Evolutionary conservation across 2,888 invertebrate genomes (phyloP).

Genomic region (Latrodectus elegans): DNA sequence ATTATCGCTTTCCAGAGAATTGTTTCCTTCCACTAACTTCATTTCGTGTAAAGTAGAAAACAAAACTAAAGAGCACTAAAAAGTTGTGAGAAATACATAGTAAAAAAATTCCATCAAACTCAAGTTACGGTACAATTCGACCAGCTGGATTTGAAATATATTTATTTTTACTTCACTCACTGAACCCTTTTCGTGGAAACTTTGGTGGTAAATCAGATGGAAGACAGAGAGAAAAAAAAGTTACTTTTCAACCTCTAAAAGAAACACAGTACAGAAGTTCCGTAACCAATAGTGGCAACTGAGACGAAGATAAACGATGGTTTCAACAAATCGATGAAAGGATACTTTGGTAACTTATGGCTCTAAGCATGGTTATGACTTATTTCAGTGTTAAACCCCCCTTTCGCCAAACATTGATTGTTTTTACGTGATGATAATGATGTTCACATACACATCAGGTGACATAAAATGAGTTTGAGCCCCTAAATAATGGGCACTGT

Average conservation of each 20-base stretch:
- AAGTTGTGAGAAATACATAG: too few relatives aligned
- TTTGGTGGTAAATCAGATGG: background rate
- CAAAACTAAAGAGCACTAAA: too few relatives aligned
- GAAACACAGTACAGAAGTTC: background rate
- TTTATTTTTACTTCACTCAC: slow-evolving; percentile 11
- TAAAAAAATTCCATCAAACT: background rate
- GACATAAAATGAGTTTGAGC: too few relatives aligned
- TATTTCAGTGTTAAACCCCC: background rate
- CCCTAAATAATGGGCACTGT: too few relatives aligned
- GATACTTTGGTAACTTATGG: background rate
- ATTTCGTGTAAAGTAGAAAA: too few relatives aligned
- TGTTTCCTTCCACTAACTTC: too few relatives aligned
- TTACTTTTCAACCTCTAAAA: background rate
- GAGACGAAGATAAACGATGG: slow-evolving; percentile 21
- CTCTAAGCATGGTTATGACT: background rate
- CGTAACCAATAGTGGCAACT: slow-evolving; percentile 9
- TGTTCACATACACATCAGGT: too few relatives aligned
- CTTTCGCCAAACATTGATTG: too few relatives aligned
- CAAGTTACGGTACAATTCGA: background rate
- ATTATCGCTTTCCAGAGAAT: too few relatives aligned
- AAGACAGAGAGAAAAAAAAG: background rate
- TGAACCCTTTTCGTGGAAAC: slow-evolving; percentile 4
- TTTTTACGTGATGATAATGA: too few relatives aligned
- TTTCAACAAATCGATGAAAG: slow-evolving; percentile 15
- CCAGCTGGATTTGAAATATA: slow-evolving; percentile 37